Conservation (phyloP, 1,140 invertebrate genomes). For the Acyrthosiphon pisum region DNA sequence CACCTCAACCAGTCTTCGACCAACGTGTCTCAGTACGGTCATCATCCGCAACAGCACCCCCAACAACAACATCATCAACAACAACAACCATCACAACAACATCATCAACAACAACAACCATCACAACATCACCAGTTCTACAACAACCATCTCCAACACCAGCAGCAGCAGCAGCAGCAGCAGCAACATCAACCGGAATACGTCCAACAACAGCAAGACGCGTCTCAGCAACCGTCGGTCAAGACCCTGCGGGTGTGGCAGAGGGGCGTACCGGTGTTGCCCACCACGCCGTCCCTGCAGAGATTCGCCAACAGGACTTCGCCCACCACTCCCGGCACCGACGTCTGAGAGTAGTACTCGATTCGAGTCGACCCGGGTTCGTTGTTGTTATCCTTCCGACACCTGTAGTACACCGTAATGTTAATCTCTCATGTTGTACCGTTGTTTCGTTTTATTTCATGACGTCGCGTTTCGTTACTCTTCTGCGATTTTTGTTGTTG, state of each 20-base stretch:
- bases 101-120: background rate
- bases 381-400: background rate
- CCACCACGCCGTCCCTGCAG: constrained; percentile 57
- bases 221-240: constrained; percentile 48
- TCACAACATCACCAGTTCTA: background rate
- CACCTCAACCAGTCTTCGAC: constrained; percentile 27
- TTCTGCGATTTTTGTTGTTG: background rate
- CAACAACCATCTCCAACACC: background rate
- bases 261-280: constrained; percentile 59
- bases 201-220: background rate
- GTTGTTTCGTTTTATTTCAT: constrained; percentile 8
- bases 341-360: background rate
- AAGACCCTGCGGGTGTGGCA: constrained; percentile 60
- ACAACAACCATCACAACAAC: background rate
- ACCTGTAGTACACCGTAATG: background rate
- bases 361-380: background rate
- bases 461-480: background rate
- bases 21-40: background rate
- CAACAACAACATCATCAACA: background rate
- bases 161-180: background rate
- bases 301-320: constrained; percentile 40
- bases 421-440: background rate
- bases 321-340: constrained; percentile 45
- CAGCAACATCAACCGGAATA: background rate
- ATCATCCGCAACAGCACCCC: background rate